Conservation (phyloP, 1,140 invertebrate genomes). For the Formica selysi region DNA sequence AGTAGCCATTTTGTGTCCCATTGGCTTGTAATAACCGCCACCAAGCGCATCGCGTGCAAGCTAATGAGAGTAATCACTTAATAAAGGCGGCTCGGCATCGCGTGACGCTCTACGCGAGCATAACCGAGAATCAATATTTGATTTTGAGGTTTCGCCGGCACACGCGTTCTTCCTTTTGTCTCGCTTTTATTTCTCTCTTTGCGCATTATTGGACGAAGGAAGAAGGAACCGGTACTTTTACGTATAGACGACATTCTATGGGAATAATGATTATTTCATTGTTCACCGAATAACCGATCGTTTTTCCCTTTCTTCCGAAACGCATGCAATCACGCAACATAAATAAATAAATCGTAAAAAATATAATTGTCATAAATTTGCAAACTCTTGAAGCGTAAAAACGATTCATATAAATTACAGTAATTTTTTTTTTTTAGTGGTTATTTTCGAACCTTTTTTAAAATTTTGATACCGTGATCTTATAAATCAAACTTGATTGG, state of each 20-base stretch:
- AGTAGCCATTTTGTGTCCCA: constrained; percentile 74
- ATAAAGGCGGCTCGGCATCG: constrained; percentile 83
- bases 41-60: constrained; percentile 84
- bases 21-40: constrained; percentile 72
- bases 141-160: constrained; percentile 77
- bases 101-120: constrained; percentile 79
- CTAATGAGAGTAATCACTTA: constrained; percentile 86
- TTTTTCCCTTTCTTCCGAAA: constrained; percentile 8
- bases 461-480: background rate
- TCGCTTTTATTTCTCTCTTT: constrained; percentile 15
- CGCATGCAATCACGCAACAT: background rate
- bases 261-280: constrained; percentile 65
- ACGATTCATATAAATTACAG: background rate
- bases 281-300: constrained; percentile 49
- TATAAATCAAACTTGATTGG: background rate
- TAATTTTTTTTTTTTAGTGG: background rate
- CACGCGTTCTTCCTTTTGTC: constrained; percentile 12
- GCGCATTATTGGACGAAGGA: constrained; percentile 11
- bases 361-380: background rate
- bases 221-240: constrained; percentile 47
- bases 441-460: background rate
- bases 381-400: background rate
- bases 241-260: constrained; percentile 51
- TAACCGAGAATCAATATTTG: constrained; percentile 84
- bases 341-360: background rate